These are phyloP conservation scores for Apotomis betuletana DNA, from an alignment of 2,888 invertebrate species.

Conservation along the genomic window DNA sequence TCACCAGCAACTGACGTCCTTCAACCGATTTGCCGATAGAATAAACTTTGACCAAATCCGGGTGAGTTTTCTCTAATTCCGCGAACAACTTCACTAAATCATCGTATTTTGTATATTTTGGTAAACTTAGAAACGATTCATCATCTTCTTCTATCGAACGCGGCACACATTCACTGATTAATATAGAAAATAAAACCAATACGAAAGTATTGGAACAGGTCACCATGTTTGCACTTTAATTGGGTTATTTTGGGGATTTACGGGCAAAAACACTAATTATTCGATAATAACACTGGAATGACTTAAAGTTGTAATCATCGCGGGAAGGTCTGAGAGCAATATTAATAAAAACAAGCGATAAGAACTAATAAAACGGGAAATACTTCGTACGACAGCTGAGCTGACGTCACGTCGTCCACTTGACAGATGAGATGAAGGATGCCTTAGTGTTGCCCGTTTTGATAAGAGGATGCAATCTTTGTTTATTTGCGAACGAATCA, in stretches of 20 bases:
- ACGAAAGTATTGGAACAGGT: slow-evolving; percentile 58
- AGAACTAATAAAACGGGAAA: slow-evolving; percentile 25
- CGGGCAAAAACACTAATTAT: slow-evolving; percentile 9
- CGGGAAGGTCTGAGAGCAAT: slow-evolving; percentile 17
- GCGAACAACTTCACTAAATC: slow-evolving; percentile 86
- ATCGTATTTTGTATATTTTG: slow-evolving; percentile 88
- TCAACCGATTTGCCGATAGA: slow-evolving; percentile 93
- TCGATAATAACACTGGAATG: slow-evolving; percentile 21
- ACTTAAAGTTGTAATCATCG: slow-evolving; percentile 30
- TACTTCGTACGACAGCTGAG: slow-evolving; percentile 23
- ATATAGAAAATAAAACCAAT: slow-evolving; percentile 65
- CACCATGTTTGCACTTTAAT: slow-evolving; percentile 56
- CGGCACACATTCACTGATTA: slow-evolving; percentile 63
- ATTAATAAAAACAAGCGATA: slow-evolving; percentile 38
- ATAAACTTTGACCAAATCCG: slow-evolving; percentile 87
- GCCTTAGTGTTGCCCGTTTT: slow-evolving; percentile 10
- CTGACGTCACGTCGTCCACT: slow-evolving; percentile 27
- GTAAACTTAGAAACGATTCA: slow-evolving; percentile 83
- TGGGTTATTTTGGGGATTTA: slow-evolving; percentile 19
- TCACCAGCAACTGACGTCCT: slow-evolving; percentile 90
- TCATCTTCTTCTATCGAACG: slow-evolving; percentile 66
- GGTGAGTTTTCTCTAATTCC: slow-evolving; percentile 85
- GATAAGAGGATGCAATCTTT: neutral
- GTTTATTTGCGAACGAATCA: slow-evolving; percentile 10
- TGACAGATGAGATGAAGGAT: slow-evolving; percentile 8